Evolutionary conservation across 2,888 invertebrate genomes (phyloP), one percentile per base, ranked within the genome.

Genomic region (Gastrophysa polygoni): DNA sequence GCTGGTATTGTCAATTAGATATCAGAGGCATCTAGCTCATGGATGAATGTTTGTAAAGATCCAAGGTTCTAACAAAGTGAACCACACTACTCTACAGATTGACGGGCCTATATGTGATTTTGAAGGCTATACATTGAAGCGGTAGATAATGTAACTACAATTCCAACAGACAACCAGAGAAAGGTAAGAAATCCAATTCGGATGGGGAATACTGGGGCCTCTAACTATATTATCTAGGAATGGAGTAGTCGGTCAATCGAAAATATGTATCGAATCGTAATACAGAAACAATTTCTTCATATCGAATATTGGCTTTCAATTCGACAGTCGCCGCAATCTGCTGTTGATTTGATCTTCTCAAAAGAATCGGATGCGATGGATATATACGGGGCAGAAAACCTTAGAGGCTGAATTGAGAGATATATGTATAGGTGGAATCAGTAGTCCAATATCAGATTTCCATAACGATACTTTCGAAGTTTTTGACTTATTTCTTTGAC

Each of bases 241-340:
- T 71, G 67, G 68, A 64, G 72, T 64, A 68, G 71, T 67, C 73
- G 72, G 71, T 72, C 74, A 73, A 69, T 72, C 67, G 73, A 68
- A 73, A 75, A 75, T 71, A 73, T 69, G 69, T 69, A 68, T 66
- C 52, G 50, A 71, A 73, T 74, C 67, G 58, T 72, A 73, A 73
- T 74, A 70, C 51, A 52, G 59, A 66, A 64, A 66, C 61, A 68
- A 64, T 64, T 64, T 56, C 47, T 58, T 34, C 55, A 46, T 50
- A 55, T 63, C 56, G 56, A 21, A 48, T 55, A 59, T 59, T 59
- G 48, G 55, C 29, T 32, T 32, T 32, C 24, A 24, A 24, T 24
- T 7, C 10, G 10, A 8, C 29, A 32, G 10, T 10, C 4, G 10
- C 10, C 29, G 29, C 29, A 38, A 38, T 24, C 3, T 24, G 24